Base-by-base conservation (phyloP, 2,113 vertebrate species). In the Cavia porcellus region DNA sequence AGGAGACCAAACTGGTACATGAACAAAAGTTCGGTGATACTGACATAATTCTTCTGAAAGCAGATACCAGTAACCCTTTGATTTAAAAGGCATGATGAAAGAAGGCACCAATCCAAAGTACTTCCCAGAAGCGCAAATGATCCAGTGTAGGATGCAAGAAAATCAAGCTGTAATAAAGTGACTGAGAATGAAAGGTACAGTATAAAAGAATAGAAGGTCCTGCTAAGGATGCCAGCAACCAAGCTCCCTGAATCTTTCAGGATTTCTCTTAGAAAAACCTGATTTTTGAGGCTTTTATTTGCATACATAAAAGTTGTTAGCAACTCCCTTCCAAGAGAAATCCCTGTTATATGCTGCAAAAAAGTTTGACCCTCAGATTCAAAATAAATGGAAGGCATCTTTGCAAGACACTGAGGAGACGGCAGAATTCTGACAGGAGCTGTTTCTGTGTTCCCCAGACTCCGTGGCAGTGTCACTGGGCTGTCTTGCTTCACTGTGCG, bases 241-340 rank as follows among this genome's bases (percentile, higher is more conserved):
- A 99, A 47, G 97, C 80, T 97, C 99, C 99, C 0, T 99, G 99
- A 92, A 99, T 79, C 98, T 98, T 99, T 80, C 99, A 99, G 97
- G 99, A 99, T 62, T 94, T 99, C 99, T 99, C 99, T 99, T 97
- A 99, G 99, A 98, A 99, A 99, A 97, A 99, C 99, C 99, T 99
- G 99, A 98, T 99, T 99, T 98, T 99, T 99, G 99, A 99, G 99
- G 98, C 98, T 99, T 99, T 99, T 99, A 99, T 99, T 99, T 99
- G 99, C 99, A 99, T 99, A 99, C 59, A 99, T 98, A 86, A 99
- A 99, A 94, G 99, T 99, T 98, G 99, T 99, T 98, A 99, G 99
- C 98, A 99, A 99, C 98, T 99, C 99, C 94, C 99, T 98, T 96
- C 99, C 99, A 98, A 99, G 99, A 98, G 99, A 99, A 98, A 99